Base-by-base conservation (phyloP, 1,140 invertebrate genomes). In the Drosophila bipectinata region DNA sequence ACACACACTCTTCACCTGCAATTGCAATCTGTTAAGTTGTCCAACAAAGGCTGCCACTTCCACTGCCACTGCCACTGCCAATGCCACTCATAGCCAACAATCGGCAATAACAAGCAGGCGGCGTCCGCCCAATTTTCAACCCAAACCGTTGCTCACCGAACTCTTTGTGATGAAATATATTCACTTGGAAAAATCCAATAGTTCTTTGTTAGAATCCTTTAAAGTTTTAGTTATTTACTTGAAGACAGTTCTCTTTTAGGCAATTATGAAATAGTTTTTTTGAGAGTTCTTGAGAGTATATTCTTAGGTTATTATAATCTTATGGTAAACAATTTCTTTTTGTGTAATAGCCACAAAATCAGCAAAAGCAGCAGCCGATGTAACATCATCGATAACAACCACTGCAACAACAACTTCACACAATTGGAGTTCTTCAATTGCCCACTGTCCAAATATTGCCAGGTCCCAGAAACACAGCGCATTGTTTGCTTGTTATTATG, bases 71-170 rank as follows among this genome's bases (percentile, higher is more conserved):
- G 44, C 44, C 55, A 61, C 34, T 74, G 63, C 74, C 55, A 68
- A 55, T 74, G 63, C 74, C 63, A 71, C 81, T 77, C 63, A 80
- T 67, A 76, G 73, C 78, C 74, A 77, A 80, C 83, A 88, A 85
- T 85, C 87, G 81, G 87, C 81, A 85, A 85, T 81, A 85, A 88
- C 83, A 77, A 88, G 79, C 75, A 72, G 74, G 66, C 72, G 74
- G 66, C 63, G 76, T 66, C 83, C 83, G 83, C 83, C 82, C 82
- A 87, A 87, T 87, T 85, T 84, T 54, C 61, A 57, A 85, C 57
- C 73, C 72, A 56, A 79, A 76, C 80, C 72, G 79, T 79, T 76
- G 78, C 37, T 56, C 24, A 21, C 32, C 51, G 28, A 24, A 15
- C 59, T 66, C 63, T 56, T 75, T 73, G 62, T 57, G 48, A 30